Percentiles rank a stretch among this genome's conserved stretches.
phyloP scores from a whole-genome alignment of 2,888 invertebrate genomes.

The Papilio elwesi region DNA sequence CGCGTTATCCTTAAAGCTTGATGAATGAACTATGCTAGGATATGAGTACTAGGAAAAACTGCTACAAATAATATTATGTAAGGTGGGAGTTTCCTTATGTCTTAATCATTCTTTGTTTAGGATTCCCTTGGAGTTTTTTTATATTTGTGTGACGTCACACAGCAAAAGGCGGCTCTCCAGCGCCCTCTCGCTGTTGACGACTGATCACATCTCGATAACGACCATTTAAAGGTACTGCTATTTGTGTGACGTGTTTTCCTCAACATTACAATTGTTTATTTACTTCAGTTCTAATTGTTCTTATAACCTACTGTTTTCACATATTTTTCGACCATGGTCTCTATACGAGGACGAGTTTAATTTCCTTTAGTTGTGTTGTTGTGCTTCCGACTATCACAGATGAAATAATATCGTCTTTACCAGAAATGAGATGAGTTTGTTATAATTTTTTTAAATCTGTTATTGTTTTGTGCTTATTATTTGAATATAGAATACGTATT shows the following conservation, averaged over 20 bases:
- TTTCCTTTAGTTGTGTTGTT: too few species aligned
- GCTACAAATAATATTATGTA: conserved; percentile 23
- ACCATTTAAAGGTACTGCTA: neutral
- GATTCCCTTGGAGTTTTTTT: conserved; percentile 46
- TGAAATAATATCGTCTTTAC: too few species aligned
- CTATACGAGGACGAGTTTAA: too few species aligned
- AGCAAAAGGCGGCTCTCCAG: neutral
- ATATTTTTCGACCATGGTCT: too few species aligned
- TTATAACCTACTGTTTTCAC: too few species aligned
- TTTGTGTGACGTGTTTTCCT: conserved; percentile 2
- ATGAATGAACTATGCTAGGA: conserved; percentile 20
- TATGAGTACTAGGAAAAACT: conserved; percentile 18
- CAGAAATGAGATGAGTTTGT: too few species aligned
- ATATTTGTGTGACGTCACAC: conserved; percentile 21
- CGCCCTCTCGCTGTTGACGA: neutral
- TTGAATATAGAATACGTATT: too few species aligned
- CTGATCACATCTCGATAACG: neutral
- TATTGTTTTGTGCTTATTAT: too few species aligned
- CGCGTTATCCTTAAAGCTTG: neutral
- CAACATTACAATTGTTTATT: neutral
- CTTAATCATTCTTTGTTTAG: conserved; percentile 44
- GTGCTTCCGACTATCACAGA: too few species aligned
- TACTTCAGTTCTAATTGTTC: neutral
- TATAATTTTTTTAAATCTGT: too few species aligned
- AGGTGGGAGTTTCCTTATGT: conserved; percentile 45